These are phyloP conservation scores for Hydractinia echinata DNA, from an alignment of 30 jellyfish, hydroid and myxozoan species.

Conservation along the genomic window DNA sequence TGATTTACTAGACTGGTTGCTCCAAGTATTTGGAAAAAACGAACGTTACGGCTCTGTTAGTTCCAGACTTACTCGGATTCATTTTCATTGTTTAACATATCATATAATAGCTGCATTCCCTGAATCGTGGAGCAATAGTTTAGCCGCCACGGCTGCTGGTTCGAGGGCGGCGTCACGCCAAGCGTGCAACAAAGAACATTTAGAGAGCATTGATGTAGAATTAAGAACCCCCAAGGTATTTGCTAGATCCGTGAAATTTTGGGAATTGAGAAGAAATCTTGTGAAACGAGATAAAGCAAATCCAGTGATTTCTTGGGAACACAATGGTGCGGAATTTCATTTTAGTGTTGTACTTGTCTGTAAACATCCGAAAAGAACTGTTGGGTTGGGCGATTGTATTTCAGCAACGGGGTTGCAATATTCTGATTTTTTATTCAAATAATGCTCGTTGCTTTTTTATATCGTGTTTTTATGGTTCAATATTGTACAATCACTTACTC, in stretches of 20 bases:
- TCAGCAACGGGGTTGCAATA: conserved; percentile 84
- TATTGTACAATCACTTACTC: background rate
- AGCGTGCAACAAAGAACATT: conserved; percentile 74
- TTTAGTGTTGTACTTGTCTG: conserved; percentile 88
- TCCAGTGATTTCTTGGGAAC: conserved; percentile 77
- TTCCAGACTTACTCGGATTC: conserved; percentile 78
- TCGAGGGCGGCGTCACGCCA: conserved; percentile 77
- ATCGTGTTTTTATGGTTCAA: background rate
- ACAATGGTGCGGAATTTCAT: conserved; percentile 48
- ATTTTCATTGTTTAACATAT: conserved; percentile 70
- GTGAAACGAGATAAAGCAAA: conserved; percentile 82
- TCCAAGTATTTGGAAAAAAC: conserved; percentile 53
- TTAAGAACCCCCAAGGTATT: conserved; percentile 75
- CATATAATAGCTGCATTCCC: conserved; percentile 72
- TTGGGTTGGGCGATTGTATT: conserved; percentile 85
- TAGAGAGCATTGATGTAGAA: conserved; percentile 52
- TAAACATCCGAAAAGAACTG: conserved; percentile 76
- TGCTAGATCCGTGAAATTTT: conserved; percentile 72
- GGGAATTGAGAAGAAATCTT: conserved; percentile 73
- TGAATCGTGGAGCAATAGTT: conserved; percentile 55
- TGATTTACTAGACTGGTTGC: conserved; percentile 63
- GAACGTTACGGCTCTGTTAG: conserved; percentile 25
- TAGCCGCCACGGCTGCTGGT: conserved; percentile 94
- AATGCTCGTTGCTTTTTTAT: background rate
- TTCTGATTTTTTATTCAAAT: conserved; percentile 34